Evolutionary conservation across 2,113 vertebrate species (phyloP).

Genomic region (Harpagus bidentatus): DNA sequence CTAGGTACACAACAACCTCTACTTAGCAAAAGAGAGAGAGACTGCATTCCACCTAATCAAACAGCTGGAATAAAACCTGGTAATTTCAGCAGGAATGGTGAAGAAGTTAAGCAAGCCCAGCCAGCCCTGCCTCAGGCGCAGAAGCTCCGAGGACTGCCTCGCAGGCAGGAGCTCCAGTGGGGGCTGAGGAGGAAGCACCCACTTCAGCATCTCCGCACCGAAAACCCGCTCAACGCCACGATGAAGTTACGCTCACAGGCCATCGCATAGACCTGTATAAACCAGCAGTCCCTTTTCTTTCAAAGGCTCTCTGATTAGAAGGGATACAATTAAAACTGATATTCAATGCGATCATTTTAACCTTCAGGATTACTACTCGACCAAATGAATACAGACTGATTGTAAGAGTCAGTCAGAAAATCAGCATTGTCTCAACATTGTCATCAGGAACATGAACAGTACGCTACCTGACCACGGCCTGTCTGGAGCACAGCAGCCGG

Average conservation of each 20-base stretch:
- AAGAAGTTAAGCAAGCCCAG: not conserved
- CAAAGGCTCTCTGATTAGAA: not conserved
- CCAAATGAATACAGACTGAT: not conserved
- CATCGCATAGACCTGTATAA: not conserved
- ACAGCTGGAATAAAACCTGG: not conserved
- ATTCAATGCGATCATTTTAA: not conserved
- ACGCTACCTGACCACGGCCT: too few species aligned
- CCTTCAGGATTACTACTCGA: not conserved
- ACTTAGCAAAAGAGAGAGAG: not conserved
- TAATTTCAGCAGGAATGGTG: not conserved
- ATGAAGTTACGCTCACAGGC: not conserved
- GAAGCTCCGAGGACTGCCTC: fast-evolving
- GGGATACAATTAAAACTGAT: not conserved
- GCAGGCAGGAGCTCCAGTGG: fast-evolving
- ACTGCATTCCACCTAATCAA: not conserved
- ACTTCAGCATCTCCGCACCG: not conserved
- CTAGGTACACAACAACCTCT: not conserved
- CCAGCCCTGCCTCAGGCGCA: not conserved
- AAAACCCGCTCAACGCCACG: not conserved
- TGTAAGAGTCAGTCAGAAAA: too few species aligned
- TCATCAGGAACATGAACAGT: too few species aligned
- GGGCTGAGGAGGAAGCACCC: not conserved
- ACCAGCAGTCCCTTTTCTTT: not conserved
- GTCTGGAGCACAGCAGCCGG: too few species aligned
- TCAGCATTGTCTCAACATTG: too few species aligned